Evolutionary conservation across 92 coral and sea anemone species (phyloP).

Genomic region (Virgularia gustaviana): DNA sequence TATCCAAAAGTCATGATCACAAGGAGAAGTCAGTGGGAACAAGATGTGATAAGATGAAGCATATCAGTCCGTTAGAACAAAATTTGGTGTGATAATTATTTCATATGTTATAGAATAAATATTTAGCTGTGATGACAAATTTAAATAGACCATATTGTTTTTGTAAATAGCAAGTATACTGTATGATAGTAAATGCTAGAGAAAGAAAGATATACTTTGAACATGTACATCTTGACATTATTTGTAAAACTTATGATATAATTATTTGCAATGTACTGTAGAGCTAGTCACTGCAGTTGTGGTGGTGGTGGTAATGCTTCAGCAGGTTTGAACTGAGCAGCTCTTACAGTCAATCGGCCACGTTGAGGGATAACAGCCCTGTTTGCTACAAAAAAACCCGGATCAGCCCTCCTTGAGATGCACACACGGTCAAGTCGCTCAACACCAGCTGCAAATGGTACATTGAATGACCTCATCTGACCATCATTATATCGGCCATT

Average conservation of each 20-base stretch:
- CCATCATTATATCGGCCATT: slow-evolving; percentile 16
- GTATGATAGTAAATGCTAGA: too few species aligned
- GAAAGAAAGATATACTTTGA: too few species aligned
- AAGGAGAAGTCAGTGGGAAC: slow-evolving; percentile 33
- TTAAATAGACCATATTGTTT: too few species aligned
- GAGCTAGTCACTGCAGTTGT: too few species aligned
- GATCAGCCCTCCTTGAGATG: slow-evolving; percentile 8
- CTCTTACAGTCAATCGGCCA: slow-evolving; percentile 12
- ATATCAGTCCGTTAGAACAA: neutral
- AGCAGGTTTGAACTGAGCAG: slow-evolving; percentile 14
- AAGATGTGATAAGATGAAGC: slow-evolving; percentile 17
- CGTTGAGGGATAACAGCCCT: slow-evolving; percentile 16
- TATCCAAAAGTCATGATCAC: slow-evolving; percentile 35
- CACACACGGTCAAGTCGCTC: slow-evolving; percentile 11
- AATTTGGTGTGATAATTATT: too few species aligned
- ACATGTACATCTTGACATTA: too few species aligned
- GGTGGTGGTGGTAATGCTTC: slow-evolving; percentile 29
- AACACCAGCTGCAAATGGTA: neutral
- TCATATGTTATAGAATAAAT: too few species aligned
- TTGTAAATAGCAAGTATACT: too few species aligned
- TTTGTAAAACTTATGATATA: too few species aligned
- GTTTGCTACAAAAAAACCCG: slow-evolving; percentile 13
- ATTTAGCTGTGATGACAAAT: too few species aligned
- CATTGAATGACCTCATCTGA: neutral
- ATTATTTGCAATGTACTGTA: too few species aligned